Percentiles rank a stretch among this genome's conserved stretches.
Evolutionary conservation across 2,888 invertebrate genomes (phyloP).

Genomic region (Oscheius sp.): DNA sequence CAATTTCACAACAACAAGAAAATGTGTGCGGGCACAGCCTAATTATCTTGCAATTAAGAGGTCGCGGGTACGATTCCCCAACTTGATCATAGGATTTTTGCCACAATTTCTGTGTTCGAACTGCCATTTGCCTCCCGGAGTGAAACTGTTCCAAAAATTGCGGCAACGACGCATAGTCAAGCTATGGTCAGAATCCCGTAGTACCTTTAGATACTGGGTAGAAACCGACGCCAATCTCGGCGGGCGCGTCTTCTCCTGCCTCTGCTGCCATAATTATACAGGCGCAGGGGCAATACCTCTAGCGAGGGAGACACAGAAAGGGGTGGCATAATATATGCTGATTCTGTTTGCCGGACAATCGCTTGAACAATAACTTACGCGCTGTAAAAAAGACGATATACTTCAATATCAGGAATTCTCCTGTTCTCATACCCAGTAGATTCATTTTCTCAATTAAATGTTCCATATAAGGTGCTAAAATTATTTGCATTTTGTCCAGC

Average conservation of each 20-base stretch:
- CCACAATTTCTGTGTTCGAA: no score
- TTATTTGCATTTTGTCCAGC: no score
- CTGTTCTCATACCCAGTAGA: not conserved
- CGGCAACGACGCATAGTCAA: slow-evolving; percentile 6
- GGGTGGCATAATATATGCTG: not conserved
- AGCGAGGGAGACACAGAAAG: not conserved
- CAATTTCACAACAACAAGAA: no score
- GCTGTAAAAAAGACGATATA: slow-evolving; percentile 9
- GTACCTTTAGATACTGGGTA: slow-evolving; percentile 24
- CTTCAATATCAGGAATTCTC: slow-evolving; percentile 12
- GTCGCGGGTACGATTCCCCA: no score
- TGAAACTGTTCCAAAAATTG: slow-evolving; percentile 14
- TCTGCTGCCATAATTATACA: not conserved
- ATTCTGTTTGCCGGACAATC: not conserved
- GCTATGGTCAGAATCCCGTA: slow-evolving; percentile 13
- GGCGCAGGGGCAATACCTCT: not conserved
- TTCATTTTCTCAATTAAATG: not conserved
- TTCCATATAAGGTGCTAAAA: not conserved
- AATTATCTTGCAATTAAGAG: no score
- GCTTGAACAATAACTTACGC: not conserved
- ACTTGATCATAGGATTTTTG: no score
- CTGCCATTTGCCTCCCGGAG: slow-evolving; percentile 12
- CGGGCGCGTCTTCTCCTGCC: not conserved
- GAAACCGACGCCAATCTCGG: not conserved
- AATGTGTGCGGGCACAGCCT: no score